Evolutionary conservation across 1,140 invertebrate species (phyloP).

Genomic region (Acromyrmex echinatior): DNA sequence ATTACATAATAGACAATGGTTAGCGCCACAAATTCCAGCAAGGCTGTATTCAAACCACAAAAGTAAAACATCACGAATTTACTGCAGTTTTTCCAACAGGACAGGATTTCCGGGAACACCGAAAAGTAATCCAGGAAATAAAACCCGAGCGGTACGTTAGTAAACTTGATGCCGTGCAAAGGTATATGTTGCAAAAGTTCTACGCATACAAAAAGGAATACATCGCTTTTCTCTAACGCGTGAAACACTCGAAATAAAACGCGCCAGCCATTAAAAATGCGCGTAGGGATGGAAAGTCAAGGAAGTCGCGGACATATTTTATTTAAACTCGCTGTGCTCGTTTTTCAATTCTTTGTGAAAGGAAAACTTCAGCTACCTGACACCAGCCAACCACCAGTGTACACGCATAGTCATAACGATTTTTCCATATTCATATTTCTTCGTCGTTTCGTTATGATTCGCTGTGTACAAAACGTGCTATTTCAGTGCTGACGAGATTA

Average conservation of each 20-base stretch:
- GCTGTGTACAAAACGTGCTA: not conserved
- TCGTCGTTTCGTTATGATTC: conserved; percentile 37
- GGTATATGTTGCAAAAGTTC: conserved; percentile 38
- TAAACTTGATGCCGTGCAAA: conserved; percentile 43
- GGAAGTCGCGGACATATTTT: conserved; percentile 26
- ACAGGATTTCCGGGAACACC: conserved; percentile 23
- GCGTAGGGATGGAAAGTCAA: not conserved
- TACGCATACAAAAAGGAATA: conserved; percentile 30
- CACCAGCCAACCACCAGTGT: not conserved
- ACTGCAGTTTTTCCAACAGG: conserved; percentile 22
- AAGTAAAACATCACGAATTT: conserved; percentile 27
- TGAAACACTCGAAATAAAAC: conserved; percentile 54
- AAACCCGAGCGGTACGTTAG: conserved; percentile 38
- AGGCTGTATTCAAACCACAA: conserved; percentile 19
- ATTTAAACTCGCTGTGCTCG: conserved; percentile 32
- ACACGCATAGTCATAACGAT: not conserved
- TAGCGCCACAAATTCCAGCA: conserved; percentile 3
- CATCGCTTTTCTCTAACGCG: conserved; percentile 1
- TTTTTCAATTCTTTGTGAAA: conserved; percentile 35
- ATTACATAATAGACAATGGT: conserved; percentile 21
- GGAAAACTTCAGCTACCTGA: conserved; percentile 6
- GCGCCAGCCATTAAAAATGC: conserved; percentile 62
- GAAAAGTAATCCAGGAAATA: conserved; percentile 43
- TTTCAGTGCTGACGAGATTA: conserved; percentile 31
- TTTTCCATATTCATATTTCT: conserved; percentile 60